phyloP scores from a whole-genome alignment of 2,797 vertebrate genomes.

The Phalanger gymnotis region DNA sequence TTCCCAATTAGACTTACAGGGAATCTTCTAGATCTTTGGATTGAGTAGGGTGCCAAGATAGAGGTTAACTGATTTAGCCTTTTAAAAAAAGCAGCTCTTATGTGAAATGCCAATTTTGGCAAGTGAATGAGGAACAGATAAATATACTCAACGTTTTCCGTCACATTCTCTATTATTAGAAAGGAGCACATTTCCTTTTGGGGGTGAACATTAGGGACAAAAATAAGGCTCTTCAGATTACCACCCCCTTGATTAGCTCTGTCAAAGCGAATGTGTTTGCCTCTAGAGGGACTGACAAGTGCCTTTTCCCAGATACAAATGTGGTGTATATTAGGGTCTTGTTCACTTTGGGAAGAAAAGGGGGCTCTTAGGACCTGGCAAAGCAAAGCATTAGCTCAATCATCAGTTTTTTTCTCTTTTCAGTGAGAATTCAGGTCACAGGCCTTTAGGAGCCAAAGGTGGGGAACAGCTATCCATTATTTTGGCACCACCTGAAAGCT shows the following conservation, averaged over 20 bases:
- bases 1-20: background rate
- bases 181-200: slow-evolving; percentile 85
- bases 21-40: slow-evolving; percentile 1
- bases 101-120: slow-evolving; percentile 79
- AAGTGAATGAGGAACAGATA: slow-evolving; percentile 81
- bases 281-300: slow-evolving; percentile 78
- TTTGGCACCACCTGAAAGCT: slow-evolving; percentile 65
- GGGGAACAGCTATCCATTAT: slow-evolving; percentile 58
- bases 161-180: slow-evolving; percentile 82
- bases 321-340: slow-evolving; percentile 72
- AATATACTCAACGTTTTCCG: slow-evolving; percentile 79
- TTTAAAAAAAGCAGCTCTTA: slow-evolving; percentile 71
- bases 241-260: slow-evolving; percentile 78
- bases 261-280: slow-evolving; percentile 76
- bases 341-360: slow-evolving; percentile 75
- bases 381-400: slow-evolving; percentile 61
- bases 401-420: slow-evolving; percentile 73
- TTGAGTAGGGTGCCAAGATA: slow-evolving; percentile 50
- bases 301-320: slow-evolving; percentile 73
- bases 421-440: slow-evolving; percentile 30
- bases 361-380: slow-evolving; percentile 60
- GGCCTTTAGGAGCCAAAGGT: slow-evolving; percentile 52
- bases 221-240: slow-evolving; percentile 84
- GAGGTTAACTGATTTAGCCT: slow-evolving; percentile 77
- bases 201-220: slow-evolving; percentile 82